Base-by-base conservation (phyloP, 2,797 vertebrate genomes). In the Ispidina lecontei region DNA sequence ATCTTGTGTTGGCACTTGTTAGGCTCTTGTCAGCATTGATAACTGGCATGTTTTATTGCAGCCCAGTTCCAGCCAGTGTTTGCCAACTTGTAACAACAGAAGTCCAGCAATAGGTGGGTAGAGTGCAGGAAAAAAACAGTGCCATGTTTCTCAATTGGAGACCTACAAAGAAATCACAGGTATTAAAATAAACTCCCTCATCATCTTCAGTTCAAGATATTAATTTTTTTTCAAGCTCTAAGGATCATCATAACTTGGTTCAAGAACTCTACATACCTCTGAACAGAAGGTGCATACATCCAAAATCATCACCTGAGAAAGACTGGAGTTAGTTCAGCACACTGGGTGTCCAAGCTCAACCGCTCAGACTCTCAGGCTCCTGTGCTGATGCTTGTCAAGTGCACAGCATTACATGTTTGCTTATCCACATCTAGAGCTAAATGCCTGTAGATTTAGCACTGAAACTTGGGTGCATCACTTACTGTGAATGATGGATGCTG, bases 71-170 rank as follows among this genome's bases (percentile, higher is more conserved):
- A 98, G 98, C 98, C 98, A 98, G 98, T 98, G 98, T 98, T 98
- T 98, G 98, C 98, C 98, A 98, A 98, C 98, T 98, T 96, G 96
- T 98, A 98, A 98, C 95, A 98, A 98, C 98, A 98, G 98, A 97
- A 99, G 98, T 98, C 98, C 98, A 98, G 98, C 98, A 98, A 98
- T 97, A 98, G 97, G 98, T 98, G 99, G 98, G 98, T 98, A 98
- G 98, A 99, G 99, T 99, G 98, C 98, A 99, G 99, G 98, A 97
- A 98, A 96, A 91, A 98, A 98, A 99, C 98, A 98, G 98, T 99
- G 99, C 99, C 99, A 97, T 98, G 98, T 98, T 98, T 98, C 98
- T 99, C 98, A 98, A 98, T 98, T 98, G 98, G 98, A 99, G 99
- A 99, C 99, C 99, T 99, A 81, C 31, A 88, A 96, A 71, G 87